Percentiles rank a stretch among this genome's conserved stretches.
phyloP scores from a whole-genome alignment of 2,797 vertebrate genomes.

The Clamator glandarius region DNA sequence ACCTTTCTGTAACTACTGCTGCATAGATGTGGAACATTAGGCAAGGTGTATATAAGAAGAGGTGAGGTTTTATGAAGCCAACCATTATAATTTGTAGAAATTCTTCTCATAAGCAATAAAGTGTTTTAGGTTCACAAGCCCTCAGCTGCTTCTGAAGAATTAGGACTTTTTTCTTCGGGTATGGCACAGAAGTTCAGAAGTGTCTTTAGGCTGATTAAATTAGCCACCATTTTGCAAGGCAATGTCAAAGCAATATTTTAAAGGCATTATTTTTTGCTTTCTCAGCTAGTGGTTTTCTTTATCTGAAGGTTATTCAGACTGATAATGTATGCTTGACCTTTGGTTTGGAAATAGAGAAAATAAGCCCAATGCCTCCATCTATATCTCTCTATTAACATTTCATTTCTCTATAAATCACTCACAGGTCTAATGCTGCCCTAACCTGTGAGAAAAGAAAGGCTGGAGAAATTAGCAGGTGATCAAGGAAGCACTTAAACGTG shows the following conservation, averaged over 20 bases:
- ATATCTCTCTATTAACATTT: slow-evolving; percentile 1
- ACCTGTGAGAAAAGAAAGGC: slow-evolving; percentile 13
- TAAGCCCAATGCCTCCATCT: not conserved
- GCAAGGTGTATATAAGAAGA: not conserved
- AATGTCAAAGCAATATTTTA: not conserved
- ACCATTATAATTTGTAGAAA: not conserved
- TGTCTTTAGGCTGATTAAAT: not conserved
- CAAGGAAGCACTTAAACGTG: slow-evolving; percentile 54
- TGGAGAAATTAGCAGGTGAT: slow-evolving; percentile 28
- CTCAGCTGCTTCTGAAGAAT: not conserved
- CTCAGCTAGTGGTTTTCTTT: not conserved
- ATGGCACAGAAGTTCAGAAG: not conserved
- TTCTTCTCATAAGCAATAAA: not conserved
- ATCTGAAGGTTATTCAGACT: not conserved
- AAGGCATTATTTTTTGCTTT: not conserved
- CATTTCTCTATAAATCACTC: not conserved
- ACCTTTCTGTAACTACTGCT: not conserved
- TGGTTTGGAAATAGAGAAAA: slow-evolving; percentile 29
- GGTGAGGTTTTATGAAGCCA: not conserved
- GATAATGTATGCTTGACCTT: slow-evolving; percentile 1
- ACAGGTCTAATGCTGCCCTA: not conserved
- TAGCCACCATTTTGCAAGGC: not conserved
- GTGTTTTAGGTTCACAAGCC: not conserved
- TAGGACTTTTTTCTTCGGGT: not conserved
- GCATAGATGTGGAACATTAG: not conserved